Base-by-base conservation (phyloP, 1,140 invertebrate species). In the Trichogramma pretiosum region DNA sequence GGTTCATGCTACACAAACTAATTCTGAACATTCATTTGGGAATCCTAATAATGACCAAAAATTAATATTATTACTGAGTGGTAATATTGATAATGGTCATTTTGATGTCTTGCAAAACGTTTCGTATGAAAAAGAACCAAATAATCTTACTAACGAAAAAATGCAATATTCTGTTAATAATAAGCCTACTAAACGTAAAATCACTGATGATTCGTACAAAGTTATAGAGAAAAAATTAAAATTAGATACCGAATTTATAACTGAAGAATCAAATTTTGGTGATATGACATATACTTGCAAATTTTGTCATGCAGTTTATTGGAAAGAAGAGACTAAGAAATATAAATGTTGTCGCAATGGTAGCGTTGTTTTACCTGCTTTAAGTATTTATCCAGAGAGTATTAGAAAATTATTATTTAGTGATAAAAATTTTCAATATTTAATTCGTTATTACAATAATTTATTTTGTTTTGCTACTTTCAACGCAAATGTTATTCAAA, bases 321-420 rank as follows among this genome's bases (percentile, higher is more conserved):
- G 52, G 38, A 42, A 17, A 28, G 16, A 23, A 18, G 47, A 54
- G 50, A 46, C 26, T 38, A 46, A 41, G 1, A 43, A 46, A 24
- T 43, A 47, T 41, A 54, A 48, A 45, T 54, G 47, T 50, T 54
- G 52, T 43, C 43, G 47, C 19, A 33, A 36, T 34, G 44, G 48
- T 5, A 50, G 46, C 50, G 24, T 54, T n/a, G 33, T 36, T 36
- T 22, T 54, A n/a, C 18, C 37, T 33, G 47, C 42, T 11, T 21
- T 38, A 11, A 41, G 16, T 42, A 23, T 37, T 28, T 41, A 45
- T 37, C 45, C 50, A 33, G 28, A 40, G 13, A 45, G 48, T 26
- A 26, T 39, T 10, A 47, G 39, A 47, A 14, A 38, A 18, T 21
- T 47, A 38, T 22, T 45, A 16, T 30, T 39, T 4, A 13, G 24